Evolutionary conservation across 2,797 vertebrate genomes (phyloP).

Genomic region (Muscicapa striata): DNA sequence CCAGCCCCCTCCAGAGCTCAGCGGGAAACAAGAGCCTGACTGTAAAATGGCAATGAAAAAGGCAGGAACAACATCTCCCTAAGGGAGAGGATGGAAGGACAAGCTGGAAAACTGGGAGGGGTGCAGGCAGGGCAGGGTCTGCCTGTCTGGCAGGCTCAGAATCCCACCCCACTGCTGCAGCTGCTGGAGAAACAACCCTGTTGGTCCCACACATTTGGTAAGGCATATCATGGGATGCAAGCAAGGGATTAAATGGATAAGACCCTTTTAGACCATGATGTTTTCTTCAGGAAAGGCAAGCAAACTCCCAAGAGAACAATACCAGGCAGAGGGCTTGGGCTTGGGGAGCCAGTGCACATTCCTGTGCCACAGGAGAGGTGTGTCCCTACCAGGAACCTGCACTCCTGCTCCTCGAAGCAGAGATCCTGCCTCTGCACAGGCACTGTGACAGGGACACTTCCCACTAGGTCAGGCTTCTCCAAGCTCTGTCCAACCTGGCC

Average conservation of each 20-base stretch:
- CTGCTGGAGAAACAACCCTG: not conserved
- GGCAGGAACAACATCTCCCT: not conserved
- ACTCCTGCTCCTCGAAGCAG: not conserved
- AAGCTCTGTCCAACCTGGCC: not conserved
- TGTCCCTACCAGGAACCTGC: not conserved
- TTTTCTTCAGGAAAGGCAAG: not conserved
- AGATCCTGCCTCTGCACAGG: not conserved
- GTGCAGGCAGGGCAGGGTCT: fast-evolving
- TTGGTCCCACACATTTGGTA: not conserved
- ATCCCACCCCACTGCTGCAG: not conserved
- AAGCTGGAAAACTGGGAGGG: not conserved
- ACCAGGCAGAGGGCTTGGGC: not conserved
- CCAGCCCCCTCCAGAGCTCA: not conserved
- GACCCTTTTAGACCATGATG: not conserved
- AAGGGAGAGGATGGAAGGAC: not conserved
- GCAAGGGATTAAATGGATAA: not conserved
- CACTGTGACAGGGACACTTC: not conserved
- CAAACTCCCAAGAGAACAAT: not conserved
- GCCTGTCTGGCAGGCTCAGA: not conserved
- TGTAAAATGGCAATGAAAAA: not conserved
- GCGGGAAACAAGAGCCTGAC: not conserved
- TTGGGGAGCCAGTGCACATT: not conserved
- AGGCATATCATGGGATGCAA: not conserved
- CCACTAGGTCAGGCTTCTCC: not conserved
- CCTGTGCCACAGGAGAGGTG: not conserved